Base-by-base conservation (phyloP, 2,888 invertebrate genomes). In the Phyto melanocephala region DNA sequence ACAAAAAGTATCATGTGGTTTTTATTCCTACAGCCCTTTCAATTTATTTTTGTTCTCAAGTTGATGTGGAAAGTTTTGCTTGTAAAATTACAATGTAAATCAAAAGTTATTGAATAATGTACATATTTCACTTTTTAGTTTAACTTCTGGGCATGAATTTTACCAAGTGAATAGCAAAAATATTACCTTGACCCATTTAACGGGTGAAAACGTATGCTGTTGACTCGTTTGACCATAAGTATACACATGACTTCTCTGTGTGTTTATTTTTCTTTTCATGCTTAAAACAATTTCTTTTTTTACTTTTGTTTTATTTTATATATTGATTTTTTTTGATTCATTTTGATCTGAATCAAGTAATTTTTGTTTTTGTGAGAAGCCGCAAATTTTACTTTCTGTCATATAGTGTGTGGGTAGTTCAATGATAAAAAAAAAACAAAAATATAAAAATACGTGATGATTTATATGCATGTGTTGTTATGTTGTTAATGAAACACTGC, bases 181-280 rank as follows among this genome's bases (percentile, higher is more conserved):
- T 40, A 60, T 42, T 62, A 22, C 52, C 45, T 28, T 78, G 77
- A 78, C 70, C 70, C 13, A 71, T 56, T 63, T 78, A 28, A 20
- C 20, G 17, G 45, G 22, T 62, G 62, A 17, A 62, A 70, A 70
- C 35, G 15, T 24, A 45, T 17, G 28, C 35, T 6, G 20, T 4
- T 63, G 33, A 28, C 45, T 75, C 54, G 15, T 11, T 60, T 68
- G 42, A 42, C 68, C 20, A 33, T 40, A 22, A 42, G 52, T 42
- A 20, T 67, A 52, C 52, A 68, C 58, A 76, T 45, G 20, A 58
- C 58, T 58, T 40, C 13, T 40, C 13, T 8, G 10, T 11, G 47
- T 71, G 37, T 45, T 70, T 56, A 54, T 58, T 68, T 77, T 40
- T 4, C 68, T 68, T 50, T 75, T 56, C 28, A 67, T 56, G 33